Conservation (phyloP, 1,140 invertebrate genomes). For the Globodera ellingtonae region DNA sequence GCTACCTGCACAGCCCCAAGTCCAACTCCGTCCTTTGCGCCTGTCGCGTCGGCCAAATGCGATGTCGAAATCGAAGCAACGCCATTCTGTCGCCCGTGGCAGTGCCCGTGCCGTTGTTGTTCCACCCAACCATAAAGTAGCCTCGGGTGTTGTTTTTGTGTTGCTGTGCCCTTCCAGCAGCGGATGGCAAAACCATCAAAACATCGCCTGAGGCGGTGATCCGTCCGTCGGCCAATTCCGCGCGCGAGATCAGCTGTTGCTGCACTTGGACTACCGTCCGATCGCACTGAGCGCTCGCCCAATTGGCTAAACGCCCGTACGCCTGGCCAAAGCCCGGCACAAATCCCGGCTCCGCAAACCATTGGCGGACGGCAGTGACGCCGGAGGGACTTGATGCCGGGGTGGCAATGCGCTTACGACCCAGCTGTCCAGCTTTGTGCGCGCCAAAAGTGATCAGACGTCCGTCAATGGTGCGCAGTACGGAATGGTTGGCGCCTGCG, state of each 20-base stretch:
- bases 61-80: constrained; percentile 9
- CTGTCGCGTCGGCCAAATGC: background rate
- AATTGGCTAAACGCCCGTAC: constrained; percentile 79
- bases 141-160: constrained; percentile 19
- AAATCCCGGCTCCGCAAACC: constrained; percentile 80
- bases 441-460: constrained; percentile 91
- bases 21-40: background rate
- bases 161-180: constrained; percentile 31
- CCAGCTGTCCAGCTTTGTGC: constrained; percentile 87
- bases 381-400: background rate
- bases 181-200: constrained; percentile 34
- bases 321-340: constrained; percentile 76
- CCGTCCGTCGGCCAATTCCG: constrained; percentile 48
- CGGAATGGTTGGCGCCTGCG: constrained; percentile 89
- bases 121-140: constrained; percentile 48
- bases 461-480: constrained; percentile 83
- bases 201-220: constrained; percentile 48
- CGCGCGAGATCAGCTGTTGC: constrained; percentile 82
- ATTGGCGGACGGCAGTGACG: constrained; percentile 68
- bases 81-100: background rate
- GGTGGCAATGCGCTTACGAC: constrained; percentile 62
- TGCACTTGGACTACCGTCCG: constrained; percentile 92
- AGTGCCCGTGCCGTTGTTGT: background rate
- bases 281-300: constrained; percentile 89
- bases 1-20: background rate